Conservation (phyloP, 2,888 invertebrate species). For the Lomographa bimaculata region DNA sequence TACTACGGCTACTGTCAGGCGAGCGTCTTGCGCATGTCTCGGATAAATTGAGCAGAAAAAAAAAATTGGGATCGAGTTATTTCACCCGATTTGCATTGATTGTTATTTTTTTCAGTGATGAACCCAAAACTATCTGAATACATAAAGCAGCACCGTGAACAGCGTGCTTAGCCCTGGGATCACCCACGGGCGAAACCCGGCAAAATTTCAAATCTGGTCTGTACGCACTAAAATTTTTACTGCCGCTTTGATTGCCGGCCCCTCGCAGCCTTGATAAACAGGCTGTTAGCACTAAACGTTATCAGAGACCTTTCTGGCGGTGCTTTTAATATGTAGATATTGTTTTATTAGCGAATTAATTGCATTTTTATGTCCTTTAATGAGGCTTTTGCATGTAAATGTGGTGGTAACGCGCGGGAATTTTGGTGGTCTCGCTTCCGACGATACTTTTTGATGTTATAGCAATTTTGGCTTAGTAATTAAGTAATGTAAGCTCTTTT, state of each 20-base stretch:
- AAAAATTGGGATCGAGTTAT: no score
- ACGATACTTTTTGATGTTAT: not conserved
- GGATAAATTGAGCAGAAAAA: no score
- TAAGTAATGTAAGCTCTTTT: no score
- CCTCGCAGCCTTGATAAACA: conserved; percentile 47
- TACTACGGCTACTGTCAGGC: no score
- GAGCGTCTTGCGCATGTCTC: no score
- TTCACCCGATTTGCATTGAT: no score
- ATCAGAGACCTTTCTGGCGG: conserved; percentile 46
- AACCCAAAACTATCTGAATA: no score
- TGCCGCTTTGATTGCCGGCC: conserved; percentile 51
- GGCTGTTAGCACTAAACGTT: conserved; percentile 43
- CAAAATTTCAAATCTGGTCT: conserved; percentile 73
- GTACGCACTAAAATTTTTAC: conserved; percentile 63
- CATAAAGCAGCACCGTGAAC: conserved; percentile 34
- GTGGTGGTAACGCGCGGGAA: conserved; percentile 12
- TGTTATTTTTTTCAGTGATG: no score
- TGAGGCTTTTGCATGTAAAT: conserved; percentile 25
- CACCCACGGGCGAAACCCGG: conserved; percentile 62
- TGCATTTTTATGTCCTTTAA: conserved; percentile 58
- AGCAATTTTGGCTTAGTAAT: not conserved
- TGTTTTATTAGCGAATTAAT: conserved; percentile 67
- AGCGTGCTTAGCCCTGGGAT: conserved; percentile 41
- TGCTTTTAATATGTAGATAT: conserved; percentile 45
- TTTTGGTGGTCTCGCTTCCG: conserved; percentile 14